phyloP scores from a whole-genome alignment of 2,797 vertebrate genomes.

The Danio tinwini region DNA sequence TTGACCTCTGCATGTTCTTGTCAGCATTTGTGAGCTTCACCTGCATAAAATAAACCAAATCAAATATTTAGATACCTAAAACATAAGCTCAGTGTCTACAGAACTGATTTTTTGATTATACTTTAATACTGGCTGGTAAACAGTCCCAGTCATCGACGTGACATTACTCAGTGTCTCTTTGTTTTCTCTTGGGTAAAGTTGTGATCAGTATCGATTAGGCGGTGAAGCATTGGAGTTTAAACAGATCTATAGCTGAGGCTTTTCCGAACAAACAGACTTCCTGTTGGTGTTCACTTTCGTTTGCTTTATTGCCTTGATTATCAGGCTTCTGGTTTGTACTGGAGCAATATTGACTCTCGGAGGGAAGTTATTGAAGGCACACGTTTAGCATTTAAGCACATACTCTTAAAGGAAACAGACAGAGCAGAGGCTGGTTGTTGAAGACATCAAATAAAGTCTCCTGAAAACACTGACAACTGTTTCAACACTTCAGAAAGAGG shows the following conservation, averaged over 20 bases:
- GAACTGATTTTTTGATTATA: neutral
- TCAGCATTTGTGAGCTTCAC: neutral
- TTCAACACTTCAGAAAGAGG: neutral
- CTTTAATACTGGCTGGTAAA: conserved; percentile 44
- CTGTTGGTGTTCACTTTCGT: conserved; percentile 16
- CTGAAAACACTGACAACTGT: neutral
- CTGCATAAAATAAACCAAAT: neutral
- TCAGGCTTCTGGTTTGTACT: conserved; percentile 22
- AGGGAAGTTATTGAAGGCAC: conserved; percentile 3
- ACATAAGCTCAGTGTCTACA: neutral
- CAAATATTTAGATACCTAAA: neutral
- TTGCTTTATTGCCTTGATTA: conserved; percentile 34
- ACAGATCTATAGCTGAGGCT: conserved; percentile 46
- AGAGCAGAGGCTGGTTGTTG: neutral
- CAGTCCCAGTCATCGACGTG: conserved; percentile 20
- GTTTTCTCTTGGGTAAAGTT: conserved; percentile 7
- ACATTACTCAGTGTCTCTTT: conserved; percentile 26
- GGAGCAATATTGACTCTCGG: conserved; percentile 19
- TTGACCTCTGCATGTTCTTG: neutral
- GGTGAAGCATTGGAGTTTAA: conserved; percentile 47
- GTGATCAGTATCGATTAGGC: conserved; percentile 60
- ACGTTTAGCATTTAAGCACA: conserved; percentile 3
- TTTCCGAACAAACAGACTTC: conserved; percentile 28
- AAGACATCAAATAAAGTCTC: conserved; percentile 2
- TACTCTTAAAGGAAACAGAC: conserved; percentile 4